Conservation (phyloP, 2,797 vertebrate genomes). For the Dromococcyx pavoninus region DNA sequence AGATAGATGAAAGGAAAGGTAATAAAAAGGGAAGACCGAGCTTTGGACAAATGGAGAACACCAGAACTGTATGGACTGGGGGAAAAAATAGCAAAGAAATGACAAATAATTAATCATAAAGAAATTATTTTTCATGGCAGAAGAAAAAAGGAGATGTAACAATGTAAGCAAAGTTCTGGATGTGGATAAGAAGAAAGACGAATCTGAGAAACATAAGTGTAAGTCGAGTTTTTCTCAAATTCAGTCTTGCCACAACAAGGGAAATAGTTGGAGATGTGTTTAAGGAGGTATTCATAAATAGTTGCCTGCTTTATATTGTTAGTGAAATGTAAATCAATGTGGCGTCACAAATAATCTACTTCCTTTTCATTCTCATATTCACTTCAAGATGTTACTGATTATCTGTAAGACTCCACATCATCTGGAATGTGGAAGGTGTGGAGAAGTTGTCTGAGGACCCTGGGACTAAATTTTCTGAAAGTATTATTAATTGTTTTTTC, state of each 20-base stretch:
- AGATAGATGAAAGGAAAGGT: conserved; percentile 7
- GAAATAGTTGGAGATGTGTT: neutral
- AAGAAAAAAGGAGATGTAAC: neutral
- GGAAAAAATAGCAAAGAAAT: neutral
- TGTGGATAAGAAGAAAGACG: neutral
- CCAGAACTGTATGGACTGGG: neutral
- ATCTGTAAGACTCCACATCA: neutral
- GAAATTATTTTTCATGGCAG: neutral
- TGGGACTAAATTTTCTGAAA: neutral
- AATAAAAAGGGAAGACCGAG: neutral
- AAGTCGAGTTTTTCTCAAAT: neutral
- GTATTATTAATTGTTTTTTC: neutral
- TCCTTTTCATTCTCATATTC: neutral
- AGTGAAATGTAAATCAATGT: neutral
- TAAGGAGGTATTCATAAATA: neutral
- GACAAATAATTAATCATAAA: neutral
- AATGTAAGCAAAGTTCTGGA: neutral
- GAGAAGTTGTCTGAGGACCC: neutral
- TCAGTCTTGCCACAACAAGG: neutral
- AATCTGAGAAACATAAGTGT: neutral
- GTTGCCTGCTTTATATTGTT: neutral
- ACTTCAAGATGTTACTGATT: neutral
- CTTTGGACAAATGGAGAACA: neutral
- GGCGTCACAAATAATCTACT: neutral
- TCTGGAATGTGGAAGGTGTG: neutral